phyloP scores from a whole-genome alignment of 2,888 invertebrate genomes.

The Hyposoter dolosus region DNA sequence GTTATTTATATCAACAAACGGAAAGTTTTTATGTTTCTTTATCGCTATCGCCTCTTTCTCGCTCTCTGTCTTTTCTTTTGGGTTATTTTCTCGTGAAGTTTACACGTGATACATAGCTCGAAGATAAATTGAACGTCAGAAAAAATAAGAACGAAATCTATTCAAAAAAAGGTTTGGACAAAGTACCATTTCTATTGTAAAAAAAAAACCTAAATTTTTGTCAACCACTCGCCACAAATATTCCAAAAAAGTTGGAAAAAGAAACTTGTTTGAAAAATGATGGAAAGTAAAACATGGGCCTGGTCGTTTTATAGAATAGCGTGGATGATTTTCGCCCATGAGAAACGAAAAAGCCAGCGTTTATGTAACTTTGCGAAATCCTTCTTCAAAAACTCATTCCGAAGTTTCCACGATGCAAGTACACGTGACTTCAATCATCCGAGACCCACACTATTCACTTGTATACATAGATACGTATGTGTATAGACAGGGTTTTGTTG shows the following conservation, averaged over 20 bases:
- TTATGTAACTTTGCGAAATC: constrained; percentile 1
- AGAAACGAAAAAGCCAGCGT: constrained; percentile 9
- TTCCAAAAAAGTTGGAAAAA: neutral
- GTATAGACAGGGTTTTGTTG: constrained; percentile 15
- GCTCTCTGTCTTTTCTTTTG: neutral
- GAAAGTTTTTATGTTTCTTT: neutral
- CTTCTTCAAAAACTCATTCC: constrained; percentile 23
- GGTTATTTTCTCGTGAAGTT: neutral
- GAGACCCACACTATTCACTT: neutral
- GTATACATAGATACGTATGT: neutral
- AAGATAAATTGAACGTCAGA: neutral
- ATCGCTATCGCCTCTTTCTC: neutral
- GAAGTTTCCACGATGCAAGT: constrained; percentile 15
- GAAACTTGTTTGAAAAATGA: neutral
- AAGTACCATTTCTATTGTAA: neutral
- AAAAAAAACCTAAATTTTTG: neutral
- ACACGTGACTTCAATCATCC: constrained; percentile 20
- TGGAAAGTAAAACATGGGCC: constrained; percentile 4
- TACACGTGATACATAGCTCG: neutral
- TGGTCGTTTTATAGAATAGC: neutral
- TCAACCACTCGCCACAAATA: neutral
- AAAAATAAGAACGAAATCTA: neutral
- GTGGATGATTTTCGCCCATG: neutral
- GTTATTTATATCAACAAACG: constrained; percentile 14
- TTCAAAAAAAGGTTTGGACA: neutral